Conservation (phyloP, 2,113 vertebrate genomes). For the Melanotaenia duboulayi region DNA sequence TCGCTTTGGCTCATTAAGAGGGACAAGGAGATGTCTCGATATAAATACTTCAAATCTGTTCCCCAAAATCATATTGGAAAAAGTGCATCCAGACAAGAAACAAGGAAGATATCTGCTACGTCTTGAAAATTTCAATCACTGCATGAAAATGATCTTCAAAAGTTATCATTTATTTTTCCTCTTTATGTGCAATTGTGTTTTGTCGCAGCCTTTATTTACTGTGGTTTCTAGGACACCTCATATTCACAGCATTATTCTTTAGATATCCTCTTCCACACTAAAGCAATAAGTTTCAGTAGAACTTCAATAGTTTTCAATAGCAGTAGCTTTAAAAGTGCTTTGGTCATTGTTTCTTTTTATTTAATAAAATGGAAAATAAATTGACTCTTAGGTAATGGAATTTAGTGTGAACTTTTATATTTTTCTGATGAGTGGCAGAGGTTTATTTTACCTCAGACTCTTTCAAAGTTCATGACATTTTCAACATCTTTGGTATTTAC, state of each 20-base stretch:
- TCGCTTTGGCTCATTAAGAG: slow-evolving; percentile 62
- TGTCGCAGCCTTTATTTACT: not conserved
- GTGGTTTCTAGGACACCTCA: slow-evolving; percentile 19
- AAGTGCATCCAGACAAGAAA: slow-evolving; percentile 11
- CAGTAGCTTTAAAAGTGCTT: slow-evolving; percentile 38
- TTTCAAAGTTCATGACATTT: slow-evolving; percentile 86
- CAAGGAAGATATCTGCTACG: slow-evolving; percentile 7
- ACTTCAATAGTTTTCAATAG: slow-evolving; percentile 53
- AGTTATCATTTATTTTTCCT: not conserved
- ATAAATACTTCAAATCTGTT: slow-evolving; percentile 48
- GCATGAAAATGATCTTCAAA: slow-evolving; percentile 14
- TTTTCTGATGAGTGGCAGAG: slow-evolving; percentile 63
- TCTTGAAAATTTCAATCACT: slow-evolving; percentile 11
- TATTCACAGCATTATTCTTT: slow-evolving; percentile 20
- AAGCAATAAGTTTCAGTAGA: slow-evolving; percentile 26
- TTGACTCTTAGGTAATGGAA: slow-evolving; percentile 26
- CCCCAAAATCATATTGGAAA: slow-evolving; percentile 2
- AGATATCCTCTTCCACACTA: slow-evolving; percentile 9
- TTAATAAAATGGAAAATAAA: slow-evolving; percentile 41
- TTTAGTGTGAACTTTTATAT: slow-evolving; percentile 54
- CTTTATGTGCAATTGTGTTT: slow-evolving; percentile 4
- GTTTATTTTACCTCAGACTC: slow-evolving; percentile 68
- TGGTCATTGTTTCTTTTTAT: slow-evolving; percentile 27
- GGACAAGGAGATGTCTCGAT: slow-evolving; percentile 54
- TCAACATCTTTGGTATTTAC: slow-evolving; percentile 79